Percentiles rank a stretch among this genome's conserved stretches.
These are phyloP conservation scores for Orius laevigatus DNA, from an alignment of 1,140 invertebrate species.

Conservation along the genomic window DNA sequence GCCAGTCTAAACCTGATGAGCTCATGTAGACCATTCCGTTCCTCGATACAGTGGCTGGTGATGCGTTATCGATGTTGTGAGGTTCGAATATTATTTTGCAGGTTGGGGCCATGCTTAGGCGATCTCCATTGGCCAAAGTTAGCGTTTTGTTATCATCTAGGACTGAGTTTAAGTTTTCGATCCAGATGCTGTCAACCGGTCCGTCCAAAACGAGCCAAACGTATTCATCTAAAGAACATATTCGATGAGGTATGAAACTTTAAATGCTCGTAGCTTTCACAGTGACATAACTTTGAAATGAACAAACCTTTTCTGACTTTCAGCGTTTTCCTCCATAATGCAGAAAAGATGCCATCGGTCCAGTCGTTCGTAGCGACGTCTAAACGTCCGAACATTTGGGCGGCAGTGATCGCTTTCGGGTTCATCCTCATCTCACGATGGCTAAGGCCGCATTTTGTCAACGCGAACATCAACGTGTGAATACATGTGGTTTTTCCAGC, in stretches of 20 bases:
- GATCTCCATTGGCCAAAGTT: conserved; percentile 85
- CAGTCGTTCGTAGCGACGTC: conserved; percentile 96
- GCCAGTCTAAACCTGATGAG: conserved; percentile 82
- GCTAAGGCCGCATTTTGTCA: conserved; percentile 63
- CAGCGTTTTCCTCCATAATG: conserved; percentile 84
- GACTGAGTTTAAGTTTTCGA: conserved; percentile 93
- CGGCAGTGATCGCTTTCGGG: conserved; percentile 90
- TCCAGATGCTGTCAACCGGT: conserved; percentile 93
- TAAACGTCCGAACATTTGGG: conserved; percentile 92
- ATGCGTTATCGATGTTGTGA: conserved; percentile 92
- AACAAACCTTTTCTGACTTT: conserved; percentile 31
- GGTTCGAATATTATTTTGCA: conserved; percentile 95
- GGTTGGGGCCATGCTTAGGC: conserved; percentile 76
- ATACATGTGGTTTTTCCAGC: conserved; percentile 94
- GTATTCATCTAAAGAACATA: conserved; percentile 38
- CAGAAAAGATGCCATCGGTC: conserved; percentile 96
- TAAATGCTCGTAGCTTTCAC: no score
- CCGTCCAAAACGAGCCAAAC: conserved; percentile 90
- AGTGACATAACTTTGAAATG: neutral
- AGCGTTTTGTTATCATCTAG: conserved; percentile 89
- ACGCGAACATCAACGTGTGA: conserved; percentile 81
- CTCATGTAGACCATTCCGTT: conserved; percentile 99
- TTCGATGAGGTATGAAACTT: neutral
- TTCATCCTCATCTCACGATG: conserved; percentile 92
- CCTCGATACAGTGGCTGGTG: conserved; percentile 84